Evolutionary conservation across 1,140 invertebrate species (phyloP), one percentile per base, ranked within the genome.

Genomic region (Cyrtorhinus lividipennis): DNA sequence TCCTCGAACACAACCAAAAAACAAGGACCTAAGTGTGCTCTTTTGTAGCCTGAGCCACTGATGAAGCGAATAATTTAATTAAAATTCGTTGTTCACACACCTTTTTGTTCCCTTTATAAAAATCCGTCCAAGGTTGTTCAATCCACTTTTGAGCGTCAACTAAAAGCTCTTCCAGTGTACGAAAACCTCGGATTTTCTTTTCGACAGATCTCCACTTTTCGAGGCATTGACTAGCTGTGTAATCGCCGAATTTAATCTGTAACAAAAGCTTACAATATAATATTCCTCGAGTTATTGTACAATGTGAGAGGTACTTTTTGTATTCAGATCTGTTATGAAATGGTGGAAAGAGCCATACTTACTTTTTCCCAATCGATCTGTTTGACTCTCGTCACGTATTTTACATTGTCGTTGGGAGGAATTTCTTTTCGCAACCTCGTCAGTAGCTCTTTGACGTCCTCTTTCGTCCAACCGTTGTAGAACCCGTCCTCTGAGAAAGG

Each of bases 141-240:
- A 71, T 61, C 74, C 73, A 76, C 18, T 66, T 65, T 56, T 72
- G 69, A 10, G 75, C 75, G 71, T 77, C 75, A 22, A 63, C 64
- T 0, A 75, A 60, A 56, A 77, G 63, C 63, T 77, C 75, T 12
- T 67, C 66, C 23, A 77, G 62, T 24, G 74, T 69, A 23, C 75
- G 66, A 64, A 70, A 77, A 12, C 71, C 63, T n/a, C 75, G 68
- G 5, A 76, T 26, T 60, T 73, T 64, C 44, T 67, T 67, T 48
- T 71, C 66, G 46, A 76, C 68, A 25, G 66, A 59, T 26, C 66
- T 65, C 72, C 73, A 75, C 62, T 72, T 70, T 25, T 69, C 67
- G 63, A 73, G 72, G 62, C 74, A 76, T 22, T 76, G 69, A 12
- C 58, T 24, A 22, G 64, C 64, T 22, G 64, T 38, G 38, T 67